Percentiles rank a stretch among this genome's conserved stretches.
Evolutionary conservation across 23 tunicate species (phyloP).

Genomic region (Clavelina lepadiformis): DNA sequence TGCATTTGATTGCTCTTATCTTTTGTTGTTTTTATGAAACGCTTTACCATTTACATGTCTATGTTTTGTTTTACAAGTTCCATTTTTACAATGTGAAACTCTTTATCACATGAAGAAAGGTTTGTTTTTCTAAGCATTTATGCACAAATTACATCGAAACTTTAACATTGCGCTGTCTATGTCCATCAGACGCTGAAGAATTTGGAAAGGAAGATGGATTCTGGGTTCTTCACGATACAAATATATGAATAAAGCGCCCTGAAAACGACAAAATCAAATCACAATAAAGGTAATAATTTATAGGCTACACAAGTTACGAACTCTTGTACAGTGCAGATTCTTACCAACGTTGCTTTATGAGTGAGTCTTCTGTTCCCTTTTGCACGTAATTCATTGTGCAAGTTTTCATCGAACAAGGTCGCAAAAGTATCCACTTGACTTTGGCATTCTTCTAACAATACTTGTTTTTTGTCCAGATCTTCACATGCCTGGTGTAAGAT

Average conservation of each 20-base stretch:
- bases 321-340: neutral
- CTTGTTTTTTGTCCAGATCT: slow-evolving; percentile 16
- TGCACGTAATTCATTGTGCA: slow-evolving; percentile 35
- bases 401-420: slow-evolving; percentile 48
- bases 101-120: neutral
- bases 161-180: slow-evolving; percentile 57
- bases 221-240: slow-evolving; percentile 87
- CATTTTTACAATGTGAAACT: neutral
- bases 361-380: slow-evolving; percentile 71
- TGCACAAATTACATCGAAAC: slow-evolving; percentile 66
- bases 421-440: slow-evolving; percentile 28
- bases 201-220: slow-evolving; percentile 86
- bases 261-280: neutral
- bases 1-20: no score
- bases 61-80: neutral
- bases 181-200: slow-evolving; percentile 79
- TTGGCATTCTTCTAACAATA: neutral
- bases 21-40: neutral
- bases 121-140: neutral
- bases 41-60: neutral
- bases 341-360: slow-evolving; percentile 76
- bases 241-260: slow-evolving; percentile 87
- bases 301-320: neutral
- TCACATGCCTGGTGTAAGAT: slow-evolving; percentile 46
- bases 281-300: neutral